phyloP scores from a whole-genome alignment of 1,140 invertebrate species.

The Drosophila insularis region DNA sequence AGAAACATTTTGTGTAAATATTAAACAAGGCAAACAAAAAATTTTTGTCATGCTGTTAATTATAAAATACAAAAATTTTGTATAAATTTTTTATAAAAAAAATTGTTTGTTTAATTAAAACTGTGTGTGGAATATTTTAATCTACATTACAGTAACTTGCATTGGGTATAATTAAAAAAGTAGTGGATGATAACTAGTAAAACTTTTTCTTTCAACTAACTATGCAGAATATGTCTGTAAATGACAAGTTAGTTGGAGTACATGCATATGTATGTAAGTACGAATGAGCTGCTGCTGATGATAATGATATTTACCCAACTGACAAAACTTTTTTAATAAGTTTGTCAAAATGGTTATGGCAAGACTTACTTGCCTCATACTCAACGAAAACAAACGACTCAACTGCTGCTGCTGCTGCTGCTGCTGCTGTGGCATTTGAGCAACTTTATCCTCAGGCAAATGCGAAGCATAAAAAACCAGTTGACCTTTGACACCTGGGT shows the following conservation, averaged over 20 bases:
- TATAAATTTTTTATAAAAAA: neutral
- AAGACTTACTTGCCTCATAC: constrained; percentile 16
- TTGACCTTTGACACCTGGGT: constrained; percentile 67
- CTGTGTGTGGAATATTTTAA: no score
- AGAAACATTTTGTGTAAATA: neutral
- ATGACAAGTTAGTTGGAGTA: constrained; percentile 52
- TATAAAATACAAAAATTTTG: neutral
- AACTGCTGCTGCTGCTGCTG: constrained; percentile 14
- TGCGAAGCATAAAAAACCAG: constrained; percentile 34
- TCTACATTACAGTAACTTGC: no score
- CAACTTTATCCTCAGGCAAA: constrained; percentile 45
- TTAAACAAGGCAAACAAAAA: constrained; percentile 5
- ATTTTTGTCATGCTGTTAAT: neutral
- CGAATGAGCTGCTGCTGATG: constrained; percentile 49
- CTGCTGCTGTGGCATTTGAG: constrained; percentile 56
- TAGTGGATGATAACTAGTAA: neutral
- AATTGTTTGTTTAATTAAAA: constrained; percentile 14
- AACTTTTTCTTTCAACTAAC: constrained; percentile 15
- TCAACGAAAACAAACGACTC: constrained; percentile 19
- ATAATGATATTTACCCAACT: constrained; percentile 70
- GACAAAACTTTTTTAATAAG: constrained; percentile 76
- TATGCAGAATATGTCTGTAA: constrained; percentile 46
- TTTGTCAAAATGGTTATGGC: constrained; percentile 65
- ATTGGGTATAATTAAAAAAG: neutral
- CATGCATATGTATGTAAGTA: constrained; percentile 28